A percentile compares a stretch with the other conserved stretches of the same genome.
Evolutionary conservation across 2,797 vertebrate genomes (phyloP).

Genomic region (Okamejei kenojei): DNA sequence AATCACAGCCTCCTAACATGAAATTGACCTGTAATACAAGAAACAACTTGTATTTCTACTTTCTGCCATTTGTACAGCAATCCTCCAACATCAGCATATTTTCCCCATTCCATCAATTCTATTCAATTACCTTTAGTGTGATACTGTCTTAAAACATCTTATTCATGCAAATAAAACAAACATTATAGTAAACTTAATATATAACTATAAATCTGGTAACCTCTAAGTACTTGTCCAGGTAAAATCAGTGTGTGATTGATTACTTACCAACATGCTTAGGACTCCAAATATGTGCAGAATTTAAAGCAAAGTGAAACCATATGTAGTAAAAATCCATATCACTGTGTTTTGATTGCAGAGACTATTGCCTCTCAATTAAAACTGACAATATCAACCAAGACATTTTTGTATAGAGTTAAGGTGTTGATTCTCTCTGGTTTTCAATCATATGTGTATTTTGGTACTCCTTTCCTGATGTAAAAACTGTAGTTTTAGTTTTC

Average conservation of each 20-base stretch:
- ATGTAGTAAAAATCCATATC: neutral
- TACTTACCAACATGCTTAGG: neutral
- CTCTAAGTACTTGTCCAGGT: neutral
- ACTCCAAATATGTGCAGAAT: neutral
- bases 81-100: too few species aligned
- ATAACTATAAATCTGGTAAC: neutral
- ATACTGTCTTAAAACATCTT: neutral
- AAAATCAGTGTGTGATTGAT: neutral
- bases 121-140: too few species aligned
- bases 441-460: neutral
- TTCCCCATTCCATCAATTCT: too few species aligned
- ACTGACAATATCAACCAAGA: neutral
- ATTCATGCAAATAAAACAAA: neutral
- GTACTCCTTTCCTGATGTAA: neutral
- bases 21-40: too few species aligned
- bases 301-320: neutral
- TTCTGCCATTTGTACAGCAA: too few species aligned
- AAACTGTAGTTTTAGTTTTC: neutral
- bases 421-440: neutral
- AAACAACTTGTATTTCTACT: too few species aligned
- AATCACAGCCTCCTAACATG: too few species aligned
- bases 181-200: neutral
- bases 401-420: neutral
- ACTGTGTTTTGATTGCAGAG: neutral
- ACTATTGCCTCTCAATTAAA: neutral